Base-by-base conservation (phyloP, 2,888 invertebrate genomes). In the Archips xylosteana region DNA sequence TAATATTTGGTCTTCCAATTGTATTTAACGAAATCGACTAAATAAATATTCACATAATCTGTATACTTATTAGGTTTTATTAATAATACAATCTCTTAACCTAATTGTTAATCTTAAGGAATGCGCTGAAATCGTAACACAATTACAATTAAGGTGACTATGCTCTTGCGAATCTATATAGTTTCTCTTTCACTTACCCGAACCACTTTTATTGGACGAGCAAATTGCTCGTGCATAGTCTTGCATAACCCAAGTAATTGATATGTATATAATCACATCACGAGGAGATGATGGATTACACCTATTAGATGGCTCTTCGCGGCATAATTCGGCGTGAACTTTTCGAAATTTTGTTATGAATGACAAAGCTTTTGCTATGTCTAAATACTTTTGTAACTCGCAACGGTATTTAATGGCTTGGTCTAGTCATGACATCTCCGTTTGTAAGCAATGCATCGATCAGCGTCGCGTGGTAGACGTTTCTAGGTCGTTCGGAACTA, bases 401-500 rank as follows among this genome's bases (percentile, higher is more conserved):
- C 23, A 69, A 65, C 70, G 51, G 69, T 42, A 54, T 62, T 63
- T 67, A 59, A 71, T 57, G 62, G 71, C 63, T 64, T 66, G 54
- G 47, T 69, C 61, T 68, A 71, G 71, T 71, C 71, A 74, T 74
- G 74, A 74, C 70, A 65, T 70, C 70, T 74, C 65, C 65, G 60
- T 70, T 70, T 74, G 69, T 76, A 77, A 76, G 78, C 78, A 76
- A 68, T 78, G 77, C 76, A 74, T 76, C 75, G 84, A 88, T 90
- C 89, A 87, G 83, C 82, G 84, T 84, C 80, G 80, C 47, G 83
- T 75, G 80, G 78, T 78, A 75, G 85, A 85, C 84, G 82, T 88
- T 90, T 92, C 87, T 91, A 90, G 92, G 91, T 89, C 90, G 78
- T 63, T 70, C 74, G 75, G 75, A 78, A 80, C 81, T 76, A 85